Base-by-base conservation (phyloP, 2,888 invertebrate genomes). In the Thera britannica region DNA sequence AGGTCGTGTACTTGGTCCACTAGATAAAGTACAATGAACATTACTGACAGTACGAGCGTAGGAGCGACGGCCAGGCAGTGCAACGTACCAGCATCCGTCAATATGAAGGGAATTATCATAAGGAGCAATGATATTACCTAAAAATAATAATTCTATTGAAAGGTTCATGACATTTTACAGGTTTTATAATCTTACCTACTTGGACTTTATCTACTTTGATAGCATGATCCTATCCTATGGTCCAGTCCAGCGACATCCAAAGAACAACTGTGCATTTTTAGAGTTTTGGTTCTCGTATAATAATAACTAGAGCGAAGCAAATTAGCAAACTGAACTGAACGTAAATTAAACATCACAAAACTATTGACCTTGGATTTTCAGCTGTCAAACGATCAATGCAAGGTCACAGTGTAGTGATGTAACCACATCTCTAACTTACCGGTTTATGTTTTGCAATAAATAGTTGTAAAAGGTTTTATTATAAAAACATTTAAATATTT, bases 111-210 rank as follows among this genome's bases (percentile, higher is more conserved):
- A 70, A 90, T 77, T 77, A 90, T 76, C 92, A 92, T 91, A 77
- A 91, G 89, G 76, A 90, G 77, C 86, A 92, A 75, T 77, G 93
- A 86, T 79, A 92, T 82, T 77, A 91, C 91, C 92, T 92, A 92
- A 88, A 92, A 92, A 83, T 83, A 90, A 92, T 83, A 82, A 85
- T 77, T 76, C 75, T 79, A 70, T 76, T 81, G 80, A 82, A 80
- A 80, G 75, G 82, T 74, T 70, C 64, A 58, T 56, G 61, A 62
- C 51, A 58, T 12, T 56, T 51, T n/a, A 67, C 7, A 49, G 52
- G 59, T 38, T 64, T 58, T 34, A 63, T 46, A 54, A 68, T 71
- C 77, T 75, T 73, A 67, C 62, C 65, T 64, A 60, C 3, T 2
- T 46, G 35, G 9, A 44, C 44, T 7, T 46, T 5, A 41, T 41